These are phyloP conservation scores for Mellilla xanthometata DNA, from an alignment of 2,888 invertebrate species.

Conservation along the genomic window DNA sequence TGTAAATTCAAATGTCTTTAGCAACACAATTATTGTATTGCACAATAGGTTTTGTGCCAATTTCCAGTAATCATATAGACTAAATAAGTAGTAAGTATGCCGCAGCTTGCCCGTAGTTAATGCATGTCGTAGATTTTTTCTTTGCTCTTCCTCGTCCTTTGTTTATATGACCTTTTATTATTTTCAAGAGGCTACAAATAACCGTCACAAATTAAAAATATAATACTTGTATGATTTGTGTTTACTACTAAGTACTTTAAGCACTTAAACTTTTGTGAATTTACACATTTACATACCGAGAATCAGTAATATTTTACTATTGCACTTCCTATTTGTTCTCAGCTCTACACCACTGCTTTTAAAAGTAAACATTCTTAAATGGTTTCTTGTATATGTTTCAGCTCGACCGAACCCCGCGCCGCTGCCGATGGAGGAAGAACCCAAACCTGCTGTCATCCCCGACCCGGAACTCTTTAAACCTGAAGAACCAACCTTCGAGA, in stretches of 20 bases:
- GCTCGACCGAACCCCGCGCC: conserved; percentile 30
- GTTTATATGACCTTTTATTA: background rate
- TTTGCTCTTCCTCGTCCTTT: background rate
- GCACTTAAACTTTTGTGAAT: background rate
- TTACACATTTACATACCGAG: conserved; percentile 5
- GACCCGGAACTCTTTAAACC: conserved; percentile 54
- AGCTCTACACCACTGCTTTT: too few relatives aligned
- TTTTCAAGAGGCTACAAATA: too few relatives aligned
- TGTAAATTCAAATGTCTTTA: too few relatives aligned
- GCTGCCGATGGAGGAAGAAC: conserved; percentile 39
- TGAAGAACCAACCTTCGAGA: conserved; percentile 47
- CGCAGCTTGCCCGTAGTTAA: background rate
- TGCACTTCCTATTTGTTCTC: too few relatives aligned
- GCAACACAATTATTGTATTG: background rate
- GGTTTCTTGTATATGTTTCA: conserved; percentile 33
- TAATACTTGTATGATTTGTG: too few relatives aligned
- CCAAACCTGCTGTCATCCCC: conserved; percentile 43
- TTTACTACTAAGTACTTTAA: too few relatives aligned
- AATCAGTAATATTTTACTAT: too few relatives aligned
- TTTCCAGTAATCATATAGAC: too few relatives aligned
- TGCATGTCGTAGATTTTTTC: background rate
- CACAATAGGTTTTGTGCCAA: background rate
- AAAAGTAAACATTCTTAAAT: too few relatives aligned
- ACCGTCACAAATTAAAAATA: too few relatives aligned
- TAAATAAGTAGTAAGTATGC: too few relatives aligned